Evolutionary conservation across 1,140 invertebrate genomes (phyloP).

Genomic region (Drosophila punjabiensis): DNA sequence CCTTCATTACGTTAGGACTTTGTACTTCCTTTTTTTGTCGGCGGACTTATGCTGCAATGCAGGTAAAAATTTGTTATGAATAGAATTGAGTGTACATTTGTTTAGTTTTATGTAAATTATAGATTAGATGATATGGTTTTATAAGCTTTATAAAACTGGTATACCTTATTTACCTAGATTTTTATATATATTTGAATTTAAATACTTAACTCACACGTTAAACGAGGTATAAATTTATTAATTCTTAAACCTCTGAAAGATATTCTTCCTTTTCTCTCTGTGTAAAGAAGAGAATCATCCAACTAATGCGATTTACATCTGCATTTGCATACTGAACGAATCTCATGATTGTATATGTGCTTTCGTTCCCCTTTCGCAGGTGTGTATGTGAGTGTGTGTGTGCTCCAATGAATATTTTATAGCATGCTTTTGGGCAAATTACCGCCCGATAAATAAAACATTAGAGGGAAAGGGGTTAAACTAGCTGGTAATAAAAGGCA

Average conservation of each 20-base stretch:
- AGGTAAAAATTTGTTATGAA: background rate
- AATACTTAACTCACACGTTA: background rate
- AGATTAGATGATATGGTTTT: no score
- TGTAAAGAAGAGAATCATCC: constrained; percentile 10
- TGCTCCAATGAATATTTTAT: constrained; percentile 71
- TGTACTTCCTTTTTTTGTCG: no score
- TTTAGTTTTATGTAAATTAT: background rate
- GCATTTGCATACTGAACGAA: constrained; percentile 53
- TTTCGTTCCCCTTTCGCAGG: background rate
- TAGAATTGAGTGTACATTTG: background rate
- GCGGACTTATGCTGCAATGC: no score
- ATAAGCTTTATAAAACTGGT: background rate
- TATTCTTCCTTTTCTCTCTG: background rate
- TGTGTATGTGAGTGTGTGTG: constrained; percentile 7
- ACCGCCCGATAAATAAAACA: constrained; percentile 69
- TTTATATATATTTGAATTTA: background rate
- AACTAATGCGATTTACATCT: constrained; percentile 47
- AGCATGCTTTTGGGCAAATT: constrained; percentile 77
- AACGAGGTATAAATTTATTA: background rate
- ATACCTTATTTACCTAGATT: background rate
- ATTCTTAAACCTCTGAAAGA: background rate
- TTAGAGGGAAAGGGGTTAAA: constrained; percentile 8
- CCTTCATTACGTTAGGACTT: no score
- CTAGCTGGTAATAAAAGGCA: constrained; percentile 2
- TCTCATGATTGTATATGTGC: constrained; percentile 26